A percentile compares a stretch with the other conserved stretches of the same genome.
Conservation (phyloP, 2,113 vertebrate species). For the Phylloscopus trochiloides region DNA sequence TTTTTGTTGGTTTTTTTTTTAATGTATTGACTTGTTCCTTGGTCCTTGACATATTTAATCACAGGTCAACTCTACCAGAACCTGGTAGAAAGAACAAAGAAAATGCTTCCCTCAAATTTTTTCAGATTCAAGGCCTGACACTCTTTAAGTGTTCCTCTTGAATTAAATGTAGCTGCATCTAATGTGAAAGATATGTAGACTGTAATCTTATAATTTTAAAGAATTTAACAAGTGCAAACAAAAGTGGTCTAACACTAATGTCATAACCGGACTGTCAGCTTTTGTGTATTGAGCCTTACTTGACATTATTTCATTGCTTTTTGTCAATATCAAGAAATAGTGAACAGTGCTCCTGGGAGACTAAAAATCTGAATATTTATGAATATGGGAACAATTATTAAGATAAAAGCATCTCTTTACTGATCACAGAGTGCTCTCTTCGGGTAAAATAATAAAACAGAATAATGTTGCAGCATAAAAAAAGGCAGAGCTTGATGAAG, state of each 20-base stretch:
- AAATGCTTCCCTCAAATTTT: background rate
- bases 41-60: background rate
- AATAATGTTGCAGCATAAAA: slow-evolving; percentile 18
- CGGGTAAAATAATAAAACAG: slow-evolving; percentile 38
- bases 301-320: background rate
- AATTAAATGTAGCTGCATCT: background rate
- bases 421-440: slow-evolving; percentile 38
- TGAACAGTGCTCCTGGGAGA: background rate
- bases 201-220: background rate
- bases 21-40: background rate
- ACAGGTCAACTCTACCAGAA: background rate
- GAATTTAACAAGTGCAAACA: background rate
- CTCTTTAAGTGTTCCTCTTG: background rate
- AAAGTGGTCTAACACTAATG: background rate
- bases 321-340: background rate
- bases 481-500: slow-evolving; percentile 31
- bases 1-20: background rate
- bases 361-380: slow-evolving; percentile 43
- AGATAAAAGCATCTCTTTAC: slow-evolving; percentile 30
- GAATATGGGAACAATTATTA: slow-evolving; percentile 33
- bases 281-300: background rate
- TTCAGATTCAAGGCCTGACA: background rate
- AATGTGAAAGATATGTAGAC: background rate
- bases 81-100: background rate
- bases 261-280: background rate